Evolutionary conservation across 2,113 vertebrate genomes (phyloP).

Genomic region (Pluvialis apricaria): DNA sequence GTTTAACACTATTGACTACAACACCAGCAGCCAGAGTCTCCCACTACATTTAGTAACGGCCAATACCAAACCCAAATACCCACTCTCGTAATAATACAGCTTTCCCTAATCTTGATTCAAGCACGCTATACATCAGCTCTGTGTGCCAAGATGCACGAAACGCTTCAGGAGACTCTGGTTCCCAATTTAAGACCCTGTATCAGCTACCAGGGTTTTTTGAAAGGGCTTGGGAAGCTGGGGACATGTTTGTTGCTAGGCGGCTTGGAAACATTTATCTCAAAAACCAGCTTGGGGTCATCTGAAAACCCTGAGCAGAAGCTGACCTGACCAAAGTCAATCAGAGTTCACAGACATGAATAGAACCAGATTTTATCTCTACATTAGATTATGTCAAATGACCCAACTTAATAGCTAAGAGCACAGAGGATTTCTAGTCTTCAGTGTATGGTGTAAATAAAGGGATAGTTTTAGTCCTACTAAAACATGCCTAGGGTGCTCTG

Average conservation of each 20-base stretch:
- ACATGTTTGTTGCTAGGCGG: background rate
- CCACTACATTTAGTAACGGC: background rate
- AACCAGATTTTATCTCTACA: background rate
- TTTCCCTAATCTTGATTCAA: background rate
- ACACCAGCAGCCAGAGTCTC: background rate
- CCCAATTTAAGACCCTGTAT: background rate
- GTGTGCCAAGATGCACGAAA: background rate
- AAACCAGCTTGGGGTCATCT: background rate
- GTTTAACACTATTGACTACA: background rate
- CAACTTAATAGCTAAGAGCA: background rate
- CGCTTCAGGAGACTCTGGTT: background rate
- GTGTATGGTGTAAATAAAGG: background rate
- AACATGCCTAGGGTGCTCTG: background rate
- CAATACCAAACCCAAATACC: background rate
- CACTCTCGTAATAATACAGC: background rate
- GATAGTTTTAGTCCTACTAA: conserved; percentile 7
- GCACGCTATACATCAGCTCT: background rate
- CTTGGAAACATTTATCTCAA: background rate
- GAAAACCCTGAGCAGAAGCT: background rate
- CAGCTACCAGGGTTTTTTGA: background rate
- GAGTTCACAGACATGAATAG: background rate
- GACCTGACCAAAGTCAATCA: background rate
- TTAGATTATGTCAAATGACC: background rate
- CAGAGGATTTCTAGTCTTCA: background rate
- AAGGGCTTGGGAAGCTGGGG: background rate